Evolutionary conservation across 2,888 invertebrate species (phyloP), one percentile per base, ranked within the genome.

Genomic region (Perdita meconis): DNA sequence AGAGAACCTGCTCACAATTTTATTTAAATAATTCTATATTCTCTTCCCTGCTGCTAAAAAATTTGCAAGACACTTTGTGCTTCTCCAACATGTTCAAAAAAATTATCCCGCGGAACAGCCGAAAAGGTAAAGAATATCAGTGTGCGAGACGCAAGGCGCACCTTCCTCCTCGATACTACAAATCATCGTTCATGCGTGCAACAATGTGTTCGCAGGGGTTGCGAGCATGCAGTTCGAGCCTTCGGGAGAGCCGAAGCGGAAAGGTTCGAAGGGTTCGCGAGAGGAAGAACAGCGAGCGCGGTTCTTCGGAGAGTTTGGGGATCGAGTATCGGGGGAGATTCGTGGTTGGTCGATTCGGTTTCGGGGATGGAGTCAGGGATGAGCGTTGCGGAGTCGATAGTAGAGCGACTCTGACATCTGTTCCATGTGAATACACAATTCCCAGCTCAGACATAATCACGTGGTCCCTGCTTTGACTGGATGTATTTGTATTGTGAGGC

Each of bases 401-500:
- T 93, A 93, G 93, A 94, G 92, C 92, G 92, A 91, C 91, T 91
- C 83, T 90, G 91, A 93, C 93, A 93, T 30, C 6, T 93, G 86
- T 95, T 94, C 95, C 96, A 96, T 96, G 96, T 96, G 96, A 96
- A 96, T 96, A 96, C 95, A 95, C 94, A 94, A 95, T 94, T 94
- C 94, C 94, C 94, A 95, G 92, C 92, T 91, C 90, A 92, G 92
- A 92, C 92, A 92, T 92, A 95, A 95, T 95, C 95, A 95, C 95
- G 95, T 95, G 96, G 96, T 96, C 92, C 92, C 92, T 90, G 92
- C 92, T 92, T 92, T 92, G 92, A 92, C 92, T 92, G 89, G 87
- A 90, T 90, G 90, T 92, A 86, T 88, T 84, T 90, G 89, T 90
- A 87, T n/a, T 88, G 84, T 84, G 82, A 78, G 56, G 64, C 68